Evolutionary conservation across 2,888 invertebrate species (phyloP).

Genomic region (Catocala nupta): DNA sequence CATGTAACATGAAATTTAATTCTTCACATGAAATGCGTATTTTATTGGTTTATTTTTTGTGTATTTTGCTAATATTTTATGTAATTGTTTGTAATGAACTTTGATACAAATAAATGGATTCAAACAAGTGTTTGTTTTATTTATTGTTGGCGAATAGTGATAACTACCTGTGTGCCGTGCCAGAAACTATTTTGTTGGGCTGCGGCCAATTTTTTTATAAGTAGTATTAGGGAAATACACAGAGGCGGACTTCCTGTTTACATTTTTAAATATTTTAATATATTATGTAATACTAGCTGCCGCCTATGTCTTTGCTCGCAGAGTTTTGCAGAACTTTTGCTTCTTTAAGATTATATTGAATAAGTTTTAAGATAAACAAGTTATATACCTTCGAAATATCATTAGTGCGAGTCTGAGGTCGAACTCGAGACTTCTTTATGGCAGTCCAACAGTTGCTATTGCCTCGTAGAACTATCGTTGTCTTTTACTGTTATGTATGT

Average conservation of each 20-base stretch:
- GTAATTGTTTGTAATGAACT: conserved; percentile 65
- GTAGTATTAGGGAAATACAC: conserved; percentile 49
- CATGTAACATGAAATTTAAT: conserved; percentile 24
- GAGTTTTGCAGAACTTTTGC: no score
- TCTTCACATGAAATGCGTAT: conserved; percentile 49
- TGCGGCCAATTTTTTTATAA: conserved; percentile 61
- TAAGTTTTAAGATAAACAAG: no score
- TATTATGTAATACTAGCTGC: background rate
- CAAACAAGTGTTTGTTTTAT: conserved; percentile 46
- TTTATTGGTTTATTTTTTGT: conserved; percentile 59
- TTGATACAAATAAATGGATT: conserved; percentile 72
- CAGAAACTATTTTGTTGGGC: conserved; percentile 55
- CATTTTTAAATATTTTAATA: background rate
- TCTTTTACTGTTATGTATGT: no score
- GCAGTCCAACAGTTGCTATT: no score
- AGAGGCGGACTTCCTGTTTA: conserved; percentile 52
- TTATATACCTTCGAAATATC: no score
- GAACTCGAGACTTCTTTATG: no score
- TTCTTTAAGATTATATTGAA: no score
- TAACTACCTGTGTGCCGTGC: conserved; percentile 46
- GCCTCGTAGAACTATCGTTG: no score
- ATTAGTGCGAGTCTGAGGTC: no score
- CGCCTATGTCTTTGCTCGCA: no score
- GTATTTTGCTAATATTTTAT: conserved; percentile 66
- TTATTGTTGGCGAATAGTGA: conserved; percentile 28